phyloP scores from a whole-genome alignment of 2,797 vertebrate genomes.

The Huso huso region DNA sequence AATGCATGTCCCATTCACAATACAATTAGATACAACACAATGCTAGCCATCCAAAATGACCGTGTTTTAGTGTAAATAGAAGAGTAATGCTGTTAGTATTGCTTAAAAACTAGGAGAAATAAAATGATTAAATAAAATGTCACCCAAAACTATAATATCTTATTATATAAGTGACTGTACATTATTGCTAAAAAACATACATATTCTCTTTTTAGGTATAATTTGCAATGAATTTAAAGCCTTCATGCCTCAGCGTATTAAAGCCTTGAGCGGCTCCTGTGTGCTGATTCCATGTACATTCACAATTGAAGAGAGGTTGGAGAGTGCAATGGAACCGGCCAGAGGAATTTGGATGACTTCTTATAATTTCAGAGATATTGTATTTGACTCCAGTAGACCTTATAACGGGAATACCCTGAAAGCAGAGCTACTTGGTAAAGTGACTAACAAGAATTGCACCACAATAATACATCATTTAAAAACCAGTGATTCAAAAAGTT shows the following conservation, averaged over 20 bases:
- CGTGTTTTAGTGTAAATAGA: no score
- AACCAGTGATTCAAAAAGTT: background rate
- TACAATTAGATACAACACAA: no score
- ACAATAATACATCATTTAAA: conserved; percentile 33
- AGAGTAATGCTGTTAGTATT: no score
- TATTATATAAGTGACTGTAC: no score
- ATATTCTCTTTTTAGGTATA: background rate
- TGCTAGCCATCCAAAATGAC: no score
- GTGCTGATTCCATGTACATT: conserved; percentile 43
- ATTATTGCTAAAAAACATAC: no score
- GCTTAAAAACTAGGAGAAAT: no score
- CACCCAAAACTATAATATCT: no score
- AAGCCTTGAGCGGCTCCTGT: conserved; percentile 39
- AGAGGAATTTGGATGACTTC: conserved; percentile 29
- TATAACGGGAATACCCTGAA: background rate
- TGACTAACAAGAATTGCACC: conserved; percentile 34
- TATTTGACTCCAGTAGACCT: conserved; percentile 22
- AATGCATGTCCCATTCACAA: no score
- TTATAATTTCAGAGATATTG: accelerated
- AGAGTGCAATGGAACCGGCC: accelerated
- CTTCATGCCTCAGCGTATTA: conserved; percentile 18
- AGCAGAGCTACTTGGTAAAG: conserved; percentile 29
- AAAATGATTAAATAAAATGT: no score
- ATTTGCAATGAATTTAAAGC: conserved; percentile 19
- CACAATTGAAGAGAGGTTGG: accelerated